Evolutionary conservation across 2,888 invertebrate species (phyloP), one percentile per base, ranked within the genome.

Genomic region (Epinotia demarniana): DNA sequence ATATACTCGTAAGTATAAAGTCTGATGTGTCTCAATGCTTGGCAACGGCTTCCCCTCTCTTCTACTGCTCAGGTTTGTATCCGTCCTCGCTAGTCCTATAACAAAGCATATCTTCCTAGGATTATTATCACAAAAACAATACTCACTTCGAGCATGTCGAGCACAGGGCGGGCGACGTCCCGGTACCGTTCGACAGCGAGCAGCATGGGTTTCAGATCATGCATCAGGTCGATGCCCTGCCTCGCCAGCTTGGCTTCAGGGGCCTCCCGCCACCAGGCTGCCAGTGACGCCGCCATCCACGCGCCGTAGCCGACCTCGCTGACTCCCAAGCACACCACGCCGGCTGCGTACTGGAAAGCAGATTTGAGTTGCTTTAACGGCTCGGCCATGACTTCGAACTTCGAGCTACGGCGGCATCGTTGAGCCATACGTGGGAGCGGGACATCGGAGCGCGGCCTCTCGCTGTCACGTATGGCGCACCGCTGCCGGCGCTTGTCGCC

Each of bases 201-300:
- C 85, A 93, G 88, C 82, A 91, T 92, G 70, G 93, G 92, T 88
- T 92, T 91, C 81, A 93, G 81, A 87, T 93, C 93, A 86, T 92
- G 92, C 88, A 93, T 82, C 81, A 92, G 86, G 87, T 92, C 92
- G 58, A 90, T 79, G 78, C 89, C 92, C 81, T 86, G 89, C 67
- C 93, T 91, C 84, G 92, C 93, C 80, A 93, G 90, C 87, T 89
- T 91, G 19, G 93, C 93, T 86, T 90, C 88, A 79, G 93, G 93
- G 62, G 92, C 89, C 75, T 77, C 66, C 80, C 90, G 89, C 93
- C 93, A 93, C 93, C 93, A 93, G 79, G 86, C 87, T 83, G 84
- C 87, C 86, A 93, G 88, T 81, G 93, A 92, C 62, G 88, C 87
- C 79, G 85, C 89, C 92, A 93, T 90, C 93, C 93, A 93, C 81